Percentiles rank a stretch among this genome's conserved stretches.
Evolutionary conservation across 2,797 vertebrate species (phyloP).

Genomic region (Pteropus rufus): DNA sequence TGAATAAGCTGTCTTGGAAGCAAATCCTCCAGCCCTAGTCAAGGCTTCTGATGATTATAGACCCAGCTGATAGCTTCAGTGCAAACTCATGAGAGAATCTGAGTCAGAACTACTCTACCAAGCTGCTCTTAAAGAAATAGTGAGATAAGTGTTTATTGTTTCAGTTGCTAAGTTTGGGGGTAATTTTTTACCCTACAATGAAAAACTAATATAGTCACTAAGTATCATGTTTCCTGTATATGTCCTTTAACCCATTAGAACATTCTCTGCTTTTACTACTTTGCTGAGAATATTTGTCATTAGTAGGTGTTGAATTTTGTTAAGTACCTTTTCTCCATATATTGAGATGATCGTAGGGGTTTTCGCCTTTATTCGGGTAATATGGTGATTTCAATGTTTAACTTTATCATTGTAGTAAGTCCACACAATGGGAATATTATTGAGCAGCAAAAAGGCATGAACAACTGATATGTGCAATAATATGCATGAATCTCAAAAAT

Average conservation of each 20-base stretch:
- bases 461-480: background rate
- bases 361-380: background rate
- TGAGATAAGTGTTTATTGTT: background rate
- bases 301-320: background rate
- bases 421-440: background rate
- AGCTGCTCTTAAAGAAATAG: background rate
- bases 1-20: background rate
- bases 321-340: background rate
- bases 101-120: background rate
- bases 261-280: background rate
- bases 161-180: background rate
- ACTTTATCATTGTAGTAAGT: background rate
- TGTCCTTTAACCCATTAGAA: background rate
- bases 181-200: background rate
- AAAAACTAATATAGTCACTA: background rate
- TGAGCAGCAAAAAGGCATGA: background rate
- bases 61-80: background rate
- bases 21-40: background rate
- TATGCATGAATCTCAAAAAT: background rate
- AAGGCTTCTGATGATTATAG: background rate
- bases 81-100: background rate
- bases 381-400: background rate
- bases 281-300: background rate
- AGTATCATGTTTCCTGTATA: background rate
- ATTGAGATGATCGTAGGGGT: background rate